Evolutionary conservation across 2,797 vertebrate genomes (phyloP).

Genomic region (Pipistrellus kuhlii): DNA sequence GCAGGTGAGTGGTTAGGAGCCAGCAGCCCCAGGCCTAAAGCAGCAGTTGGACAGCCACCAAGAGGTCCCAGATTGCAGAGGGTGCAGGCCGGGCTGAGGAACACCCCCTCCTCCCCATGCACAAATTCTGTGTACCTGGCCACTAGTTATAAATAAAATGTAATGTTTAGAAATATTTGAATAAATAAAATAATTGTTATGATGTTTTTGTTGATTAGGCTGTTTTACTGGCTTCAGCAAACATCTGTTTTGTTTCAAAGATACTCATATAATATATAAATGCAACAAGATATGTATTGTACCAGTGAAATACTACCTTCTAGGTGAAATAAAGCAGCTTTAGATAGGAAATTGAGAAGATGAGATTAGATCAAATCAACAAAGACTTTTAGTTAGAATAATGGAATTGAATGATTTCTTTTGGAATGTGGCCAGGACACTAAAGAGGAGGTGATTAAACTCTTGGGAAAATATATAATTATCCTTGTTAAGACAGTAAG

Average conservation of each 20-base stretch:
- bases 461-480: conserved; percentile 82
- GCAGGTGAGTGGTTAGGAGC: too few species aligned
- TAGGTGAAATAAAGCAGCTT: conserved; percentile 61
- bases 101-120: too few species aligned
- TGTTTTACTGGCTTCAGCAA: conserved; percentile 45
- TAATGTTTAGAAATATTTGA: neutral
- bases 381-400: conserved; percentile 75
- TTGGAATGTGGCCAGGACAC: conserved; percentile 77
- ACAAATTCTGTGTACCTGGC: too few species aligned
- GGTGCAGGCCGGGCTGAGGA: too few species aligned
- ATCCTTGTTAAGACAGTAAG: conserved; percentile 78
- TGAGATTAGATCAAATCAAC: conserved; percentile 79
- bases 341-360: conserved; percentile 76
- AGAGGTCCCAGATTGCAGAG: too few species aligned
- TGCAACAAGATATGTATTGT: conserved; percentile 36
- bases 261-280: conserved; percentile 50
- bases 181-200: conserved; percentile 31
- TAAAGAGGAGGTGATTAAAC: conserved; percentile 77
- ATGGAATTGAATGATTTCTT: conserved; percentile 77
- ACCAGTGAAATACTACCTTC: conserved; percentile 58
- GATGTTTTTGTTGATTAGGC: neutral
- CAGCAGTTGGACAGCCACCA: too few species aligned
- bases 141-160: neutral
- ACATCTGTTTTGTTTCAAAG: conserved; percentile 58
- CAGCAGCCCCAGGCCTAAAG: too few species aligned